Percentiles rank a stretch among this genome's conserved stretches.
phyloP scores from a whole-genome alignment of 2,888 invertebrate species.

The Panzeria rudis region DNA sequence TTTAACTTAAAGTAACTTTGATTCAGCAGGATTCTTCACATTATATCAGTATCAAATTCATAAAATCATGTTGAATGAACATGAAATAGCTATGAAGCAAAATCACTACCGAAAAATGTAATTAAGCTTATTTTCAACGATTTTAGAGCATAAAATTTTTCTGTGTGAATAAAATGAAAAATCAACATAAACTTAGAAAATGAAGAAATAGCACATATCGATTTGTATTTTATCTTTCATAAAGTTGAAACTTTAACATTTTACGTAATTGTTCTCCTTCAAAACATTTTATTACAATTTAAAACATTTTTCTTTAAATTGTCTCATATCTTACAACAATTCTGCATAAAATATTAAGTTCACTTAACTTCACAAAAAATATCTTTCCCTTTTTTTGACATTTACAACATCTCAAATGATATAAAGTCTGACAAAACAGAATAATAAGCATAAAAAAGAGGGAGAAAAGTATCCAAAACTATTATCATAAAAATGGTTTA shows the following conservation, averaged over 20 bases:
- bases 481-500: slow-evolving; percentile 72
- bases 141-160: too few species aligned
- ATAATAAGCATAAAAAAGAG: slow-evolving; percentile 33
- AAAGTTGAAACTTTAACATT: background rate
- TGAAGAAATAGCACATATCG: too few species aligned
- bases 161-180: too few species aligned
- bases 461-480: slow-evolving; percentile 59
- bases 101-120: too few species aligned
- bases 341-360: slow-evolving; percentile 55
- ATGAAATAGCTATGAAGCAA: too few species aligned
- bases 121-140: too few species aligned
- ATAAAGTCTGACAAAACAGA: slow-evolving; percentile 64
- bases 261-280: slow-evolving; percentile 19
- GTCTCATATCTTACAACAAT: slow-evolving; percentile 4
- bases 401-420: slow-evolving; percentile 53
- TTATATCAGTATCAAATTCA: too few species aligned
- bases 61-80: too few species aligned
- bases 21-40: too few species aligned
- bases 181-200: too few species aligned
- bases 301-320: background rate
- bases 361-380: slow-evolving; percentile 33
- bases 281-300: slow-evolving; percentile 21
- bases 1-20: too few species aligned
- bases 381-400: slow-evolving; percentile 25
- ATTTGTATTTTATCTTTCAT: too few species aligned